These are phyloP conservation scores for Lucifuga dentata DNA, from an alignment of 2,113 vertebrate species.

Conservation along the genomic window DNA sequence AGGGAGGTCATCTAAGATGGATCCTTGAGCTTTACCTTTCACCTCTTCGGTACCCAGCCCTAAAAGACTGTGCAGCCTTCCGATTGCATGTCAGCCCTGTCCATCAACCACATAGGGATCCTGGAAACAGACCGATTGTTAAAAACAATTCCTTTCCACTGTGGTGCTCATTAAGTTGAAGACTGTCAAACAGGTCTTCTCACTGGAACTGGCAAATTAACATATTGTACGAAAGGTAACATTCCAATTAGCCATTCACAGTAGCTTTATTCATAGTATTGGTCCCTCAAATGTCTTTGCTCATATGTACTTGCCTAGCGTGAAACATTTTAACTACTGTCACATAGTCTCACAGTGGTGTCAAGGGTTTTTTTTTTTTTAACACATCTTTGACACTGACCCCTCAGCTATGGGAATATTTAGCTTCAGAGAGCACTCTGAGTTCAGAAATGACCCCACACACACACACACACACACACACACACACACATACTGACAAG, in stretches of 20 bases:
- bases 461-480: constrained; percentile 28
- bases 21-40: constrained; percentile 4
- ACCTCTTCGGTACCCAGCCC: neutral
- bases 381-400: constrained; percentile 64
- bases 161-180: constrained; percentile 8
- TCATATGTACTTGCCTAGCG: constrained; percentile 42
- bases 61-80: constrained; percentile 46
- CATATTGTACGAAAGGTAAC: constrained; percentile 4
- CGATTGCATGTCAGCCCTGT: constrained; percentile 25
- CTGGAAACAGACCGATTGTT: constrained; percentile 22
- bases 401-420: constrained; percentile 60
- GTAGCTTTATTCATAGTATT: constrained; percentile 8
- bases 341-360: constrained; percentile 42
- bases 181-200: neutral
- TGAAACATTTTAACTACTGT: constrained; percentile 34
- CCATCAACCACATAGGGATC: constrained; percentile 6
- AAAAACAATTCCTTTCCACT: constrained; percentile 8
- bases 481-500: neutral
- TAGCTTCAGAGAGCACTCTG: constrained; percentile 46
- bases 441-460: constrained; percentile 13
- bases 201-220: neutral
- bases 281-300: constrained; percentile 41
- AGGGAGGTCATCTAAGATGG: constrained; percentile 89
- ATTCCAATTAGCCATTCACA: constrained; percentile 6
- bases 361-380: constrained; percentile 59